Conservation (phyloP, 2,797 vertebrate genomes). For the Clarias laeviceps region DNA sequence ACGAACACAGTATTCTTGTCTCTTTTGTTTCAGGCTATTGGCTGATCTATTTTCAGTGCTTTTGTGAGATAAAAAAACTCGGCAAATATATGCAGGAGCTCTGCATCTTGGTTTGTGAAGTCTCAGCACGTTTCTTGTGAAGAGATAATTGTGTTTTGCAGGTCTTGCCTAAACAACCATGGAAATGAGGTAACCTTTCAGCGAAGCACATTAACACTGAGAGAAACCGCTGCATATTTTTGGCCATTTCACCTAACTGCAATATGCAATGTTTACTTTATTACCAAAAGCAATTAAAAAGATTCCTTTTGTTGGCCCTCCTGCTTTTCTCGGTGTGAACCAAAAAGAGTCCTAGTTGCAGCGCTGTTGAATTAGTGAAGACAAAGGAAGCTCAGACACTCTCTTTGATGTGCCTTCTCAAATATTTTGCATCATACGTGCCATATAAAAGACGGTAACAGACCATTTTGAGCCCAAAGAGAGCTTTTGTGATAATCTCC, state of each 20-base stretch:
- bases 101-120: slow-evolving; percentile 24
- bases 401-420: slow-evolving; percentile 18
- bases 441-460: slow-evolving; percentile 17
- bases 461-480: slow-evolving; percentile 15
- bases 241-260: slow-evolving; percentile 53
- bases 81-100: neutral
- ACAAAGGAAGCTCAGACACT: slow-evolving; percentile 13
- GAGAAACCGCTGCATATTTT: slow-evolving; percentile 51
- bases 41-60: slow-evolving; percentile 17
- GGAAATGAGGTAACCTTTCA: slow-evolving; percentile 52
- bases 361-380: slow-evolving; percentile 8
- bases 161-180: slow-evolving; percentile 48
- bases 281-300: slow-evolving; percentile 55
- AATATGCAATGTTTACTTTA: slow-evolving; percentile 55
- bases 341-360: neutral
- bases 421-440: slow-evolving; percentile 21
- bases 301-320: slow-evolving; percentile 36
- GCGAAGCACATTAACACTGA: slow-evolving; percentile 49
- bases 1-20: neutral
- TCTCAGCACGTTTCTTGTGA: slow-evolving; percentile 34
- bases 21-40: slow-evolving; percentile 6
- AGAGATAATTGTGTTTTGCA: slow-evolving; percentile 58
- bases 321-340: neutral
- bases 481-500: slow-evolving; percentile 3
- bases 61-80: slow-evolving; percentile 29